Evolutionary conservation across 2,888 invertebrate genomes (phyloP), one percentile per base, ranked within the genome.

Genomic region (Perizoma affinitatum): DNA sequence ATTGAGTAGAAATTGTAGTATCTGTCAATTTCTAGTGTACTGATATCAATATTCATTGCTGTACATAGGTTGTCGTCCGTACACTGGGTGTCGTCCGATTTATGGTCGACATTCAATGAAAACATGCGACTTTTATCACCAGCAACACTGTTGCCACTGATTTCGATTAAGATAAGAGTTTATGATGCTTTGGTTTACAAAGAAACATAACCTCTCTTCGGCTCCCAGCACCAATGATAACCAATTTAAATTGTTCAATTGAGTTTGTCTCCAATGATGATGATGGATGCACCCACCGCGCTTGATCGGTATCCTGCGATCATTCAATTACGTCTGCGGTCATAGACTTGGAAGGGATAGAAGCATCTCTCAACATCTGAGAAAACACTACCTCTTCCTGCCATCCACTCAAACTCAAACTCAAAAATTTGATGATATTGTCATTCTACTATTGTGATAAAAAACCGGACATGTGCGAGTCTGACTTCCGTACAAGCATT

Each of bases 271-370:
- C 70, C 70, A 56, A 69, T 72, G 79, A 88, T 82, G 82, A 87
- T 85, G 88, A 89, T 80, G 79, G 84, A 88, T 83, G 82, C 82
- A 73, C 76, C 80, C 88, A 82, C 86, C 85, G 83, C 71, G 80
- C 64, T 59, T 63, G 77, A 79, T 79, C 76, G 79, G 77, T 75
- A 83, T 88, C 90, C 90, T 84, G 86, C 80, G 74, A 89, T 90
- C 88, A 84, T 88, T 84, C 89, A 86, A 89, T 90, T 88, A 83
- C 74, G 66, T 67, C 42, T 45, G 45, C 40, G 22, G 52, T 4
- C 62, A 55, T 38, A 58, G 58, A 62, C 8, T 41, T 52, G 22
- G 11, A 44, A 52, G 22, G 9, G 10, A 41, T 10, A 56, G 56
- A 55, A 43, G 38, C 11, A 52, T 48, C 53, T 47, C 42, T 6